phyloP scores from a whole-genome alignment of 2,888 invertebrate genomes.

The Nephrotoma appendiculata region DNA sequence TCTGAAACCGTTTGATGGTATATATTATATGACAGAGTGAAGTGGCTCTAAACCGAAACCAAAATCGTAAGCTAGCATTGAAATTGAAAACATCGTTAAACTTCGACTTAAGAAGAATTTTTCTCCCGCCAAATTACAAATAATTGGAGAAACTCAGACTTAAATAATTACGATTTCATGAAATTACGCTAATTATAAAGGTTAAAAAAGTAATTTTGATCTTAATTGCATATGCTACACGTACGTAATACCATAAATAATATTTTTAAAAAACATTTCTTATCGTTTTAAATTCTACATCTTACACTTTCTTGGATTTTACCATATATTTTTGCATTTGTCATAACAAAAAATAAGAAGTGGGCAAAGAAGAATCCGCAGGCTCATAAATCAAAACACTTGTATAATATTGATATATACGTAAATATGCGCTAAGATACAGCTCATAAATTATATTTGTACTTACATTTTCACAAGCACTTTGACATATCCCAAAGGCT shows the following conservation, averaged over 20 bases:
- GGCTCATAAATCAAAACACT: not conserved
- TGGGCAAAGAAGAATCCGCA: not conserved
- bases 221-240: not conserved
- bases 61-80: no score
- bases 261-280: not conserved
- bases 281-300: not conserved
- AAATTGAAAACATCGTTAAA: no score
- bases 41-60: no score
- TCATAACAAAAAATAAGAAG: not conserved
- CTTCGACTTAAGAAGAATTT: no score
- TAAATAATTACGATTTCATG: not conserved
- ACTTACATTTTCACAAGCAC: constrained; percentile 5
- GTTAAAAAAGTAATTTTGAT: not conserved
- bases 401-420: not conserved
- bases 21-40: no score
- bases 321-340: not conserved
- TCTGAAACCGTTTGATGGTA: no score
- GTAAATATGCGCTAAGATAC: not conserved
- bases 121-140: no score
- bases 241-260: not conserved
- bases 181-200: not conserved
- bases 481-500: not conserved
- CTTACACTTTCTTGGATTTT: not conserved
- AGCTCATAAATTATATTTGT: not conserved
- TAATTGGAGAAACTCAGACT: no score